Evolutionary conservation across 2,888 invertebrate species (phyloP).

Genomic region (Melinopterus prodromus): DNA sequence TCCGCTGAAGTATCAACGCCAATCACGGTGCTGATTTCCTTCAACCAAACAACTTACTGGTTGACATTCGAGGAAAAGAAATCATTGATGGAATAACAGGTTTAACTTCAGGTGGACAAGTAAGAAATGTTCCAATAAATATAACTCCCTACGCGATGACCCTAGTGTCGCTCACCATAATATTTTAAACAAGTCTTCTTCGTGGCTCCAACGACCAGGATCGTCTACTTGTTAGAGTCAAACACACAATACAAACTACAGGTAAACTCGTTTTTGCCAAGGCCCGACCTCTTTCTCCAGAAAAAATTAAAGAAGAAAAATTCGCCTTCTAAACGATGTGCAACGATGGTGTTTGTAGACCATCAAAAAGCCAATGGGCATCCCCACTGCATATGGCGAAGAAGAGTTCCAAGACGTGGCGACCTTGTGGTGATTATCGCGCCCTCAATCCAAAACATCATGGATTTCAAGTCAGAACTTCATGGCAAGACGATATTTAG

Average conservation of each 20-base stretch:
- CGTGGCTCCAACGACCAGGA: background rate
- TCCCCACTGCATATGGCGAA: background rate
- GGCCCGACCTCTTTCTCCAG: too few relatives aligned
- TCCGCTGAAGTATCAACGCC: slow-evolving; percentile 6
- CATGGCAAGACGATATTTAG: too few relatives aligned
- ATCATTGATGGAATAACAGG: background rate
- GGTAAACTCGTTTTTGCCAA: background rate
- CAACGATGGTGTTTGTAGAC: background rate
- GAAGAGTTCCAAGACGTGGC: too few relatives aligned
- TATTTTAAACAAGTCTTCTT: background rate
- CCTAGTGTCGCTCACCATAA: background rate
- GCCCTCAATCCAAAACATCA: too few relatives aligned
- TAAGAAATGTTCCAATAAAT: background rate
- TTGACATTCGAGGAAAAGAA: background rate
- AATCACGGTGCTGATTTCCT: slow-evolving; percentile 5
- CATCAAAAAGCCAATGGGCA: background rate
- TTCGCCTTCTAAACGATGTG: too few relatives aligned
- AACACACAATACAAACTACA: too few relatives aligned
- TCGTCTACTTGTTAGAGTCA: background rate
- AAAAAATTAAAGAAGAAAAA: too few relatives aligned
- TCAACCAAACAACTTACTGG: background rate
- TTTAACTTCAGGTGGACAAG: background rate
- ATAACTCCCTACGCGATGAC: background rate
- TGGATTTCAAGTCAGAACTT: too few relatives aligned
- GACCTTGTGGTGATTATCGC: too few relatives aligned